A percentile compares a stretch with the other conserved stretches of the same genome.
phyloP scores from a whole-genome alignment of 2,113 vertebrate species.

The Burhinus oedicnemus region DNA sequence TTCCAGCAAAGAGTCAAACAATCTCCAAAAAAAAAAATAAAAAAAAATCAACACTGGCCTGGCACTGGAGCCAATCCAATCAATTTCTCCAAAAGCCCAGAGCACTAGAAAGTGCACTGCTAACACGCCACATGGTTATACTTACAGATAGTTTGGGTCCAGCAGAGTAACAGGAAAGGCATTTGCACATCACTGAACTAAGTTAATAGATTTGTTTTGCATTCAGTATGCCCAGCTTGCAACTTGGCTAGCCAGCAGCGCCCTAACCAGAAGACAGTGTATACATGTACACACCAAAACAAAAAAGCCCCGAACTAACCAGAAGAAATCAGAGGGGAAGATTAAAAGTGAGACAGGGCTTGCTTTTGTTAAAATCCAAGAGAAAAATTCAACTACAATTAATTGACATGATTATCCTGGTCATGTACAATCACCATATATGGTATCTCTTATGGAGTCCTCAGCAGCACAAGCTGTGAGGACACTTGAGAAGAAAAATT shows the following conservation, averaged over 20 bases:
- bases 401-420: background rate
- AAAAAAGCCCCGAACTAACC: background rate
- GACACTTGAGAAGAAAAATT: background rate
- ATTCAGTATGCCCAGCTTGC: background rate
- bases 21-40: background rate
- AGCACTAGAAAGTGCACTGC: background rate
- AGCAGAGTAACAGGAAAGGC: background rate
- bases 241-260: background rate
- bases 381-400: background rate
- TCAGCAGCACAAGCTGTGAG: background rate
- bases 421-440: background rate
- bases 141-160: background rate
- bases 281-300: background rate
- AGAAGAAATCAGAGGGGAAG: background rate
- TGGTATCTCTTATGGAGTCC: background rate
- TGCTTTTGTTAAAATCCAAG: background rate
- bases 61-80: background rate
- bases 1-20: background rate
- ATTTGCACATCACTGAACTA: background rate
- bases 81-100: background rate
- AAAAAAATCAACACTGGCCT: accelerated
- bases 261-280: background rate
- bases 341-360: background rate
- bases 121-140: background rate
- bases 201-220: background rate